A percentile compares a stretch with the other conserved stretches of the same genome.
Conservation (phyloP, 2,797 vertebrate species). For the Peromyscus aztecus region DNA sequence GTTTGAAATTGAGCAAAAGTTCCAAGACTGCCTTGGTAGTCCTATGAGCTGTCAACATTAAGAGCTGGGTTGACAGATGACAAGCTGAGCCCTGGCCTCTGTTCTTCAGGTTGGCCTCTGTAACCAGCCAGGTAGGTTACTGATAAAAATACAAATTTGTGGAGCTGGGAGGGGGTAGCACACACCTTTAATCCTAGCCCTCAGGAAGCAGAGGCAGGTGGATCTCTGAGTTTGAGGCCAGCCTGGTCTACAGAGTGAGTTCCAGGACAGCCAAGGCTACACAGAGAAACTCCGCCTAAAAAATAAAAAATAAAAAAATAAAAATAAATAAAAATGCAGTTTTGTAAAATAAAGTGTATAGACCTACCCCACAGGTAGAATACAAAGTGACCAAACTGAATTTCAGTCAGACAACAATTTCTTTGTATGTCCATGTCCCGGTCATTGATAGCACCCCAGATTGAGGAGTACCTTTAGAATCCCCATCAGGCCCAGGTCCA, state of each 20-base stretch:
- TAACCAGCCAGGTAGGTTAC: neutral
- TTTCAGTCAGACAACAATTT: neutral
- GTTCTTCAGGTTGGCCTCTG: neutral
- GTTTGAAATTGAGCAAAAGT: neutral
- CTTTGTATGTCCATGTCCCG: neutral
- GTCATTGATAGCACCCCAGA: neutral
- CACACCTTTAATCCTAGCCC: neutral
- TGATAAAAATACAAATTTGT: neutral
- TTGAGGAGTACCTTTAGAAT: neutral
- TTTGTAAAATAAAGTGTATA: neutral
- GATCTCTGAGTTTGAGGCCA: neutral
- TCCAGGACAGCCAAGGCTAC: neutral
- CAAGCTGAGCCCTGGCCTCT: neutral
- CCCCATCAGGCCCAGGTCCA: neutral
- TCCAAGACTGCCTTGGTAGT: neutral
- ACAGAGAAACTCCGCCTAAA: neutral
- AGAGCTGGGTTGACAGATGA: neutral
- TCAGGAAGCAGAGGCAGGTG: neutral
- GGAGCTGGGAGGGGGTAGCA: neutral
- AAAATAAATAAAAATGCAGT: neutral
- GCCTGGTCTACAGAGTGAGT: neutral
- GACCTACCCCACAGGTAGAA: neutral
- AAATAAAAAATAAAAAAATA: neutral
- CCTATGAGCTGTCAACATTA: neutral
- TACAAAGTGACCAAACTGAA: neutral